Conservation (phyloP, 2,113 vertebrate species). For the Carassius auratus region DNA sequence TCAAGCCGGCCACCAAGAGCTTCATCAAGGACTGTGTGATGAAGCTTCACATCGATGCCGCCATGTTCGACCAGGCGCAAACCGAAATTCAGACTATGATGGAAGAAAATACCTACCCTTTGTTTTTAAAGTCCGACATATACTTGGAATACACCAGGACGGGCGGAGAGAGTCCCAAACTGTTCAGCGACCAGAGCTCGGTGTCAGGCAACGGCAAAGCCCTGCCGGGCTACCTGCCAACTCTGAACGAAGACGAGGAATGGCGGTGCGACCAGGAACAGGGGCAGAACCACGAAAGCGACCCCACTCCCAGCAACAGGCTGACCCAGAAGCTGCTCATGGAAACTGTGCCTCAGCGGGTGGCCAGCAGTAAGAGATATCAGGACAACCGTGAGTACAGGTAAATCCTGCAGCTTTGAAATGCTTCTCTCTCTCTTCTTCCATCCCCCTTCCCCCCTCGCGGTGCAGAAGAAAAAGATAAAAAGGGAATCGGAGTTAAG, state of each 20-base stretch:
- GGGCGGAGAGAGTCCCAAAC: slow-evolving; percentile 93
- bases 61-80: slow-evolving; percentile 98
- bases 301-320: slow-evolving; percentile 75
- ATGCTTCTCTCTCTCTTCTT: slow-evolving; percentile 32
- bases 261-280: slow-evolving; percentile 85
- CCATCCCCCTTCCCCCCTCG: slow-evolving; percentile 30
- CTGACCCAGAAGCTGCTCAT: slow-evolving; percentile 87
- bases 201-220: slow-evolving; percentile 84
- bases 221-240: slow-evolving; percentile 85
- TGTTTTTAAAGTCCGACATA: slow-evolving; percentile 96
- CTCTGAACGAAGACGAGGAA: slow-evolving; percentile 89
- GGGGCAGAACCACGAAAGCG: slow-evolving; percentile 74
- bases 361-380: slow-evolving; percentile 76
- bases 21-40: slow-evolving; percentile 94
- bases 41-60: slow-evolving; percentile 89
- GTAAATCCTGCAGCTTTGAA: slow-evolving; percentile 74
- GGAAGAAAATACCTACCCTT: slow-evolving; percentile 95
- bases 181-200: slow-evolving; percentile 84
- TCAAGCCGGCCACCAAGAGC: slow-evolving; percentile 94
- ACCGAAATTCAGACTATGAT: slow-evolving; percentile 93
- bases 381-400: slow-evolving; percentile 90
- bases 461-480: slow-evolving; percentile 61
- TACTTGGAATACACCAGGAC: slow-evolving; percentile 94
- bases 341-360: slow-evolving; percentile 83
- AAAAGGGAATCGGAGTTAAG: slow-evolving; percentile 62